phyloP scores from a whole-genome alignment of 2,888 invertebrate genomes.

The Octodonta nipae region DNA sequence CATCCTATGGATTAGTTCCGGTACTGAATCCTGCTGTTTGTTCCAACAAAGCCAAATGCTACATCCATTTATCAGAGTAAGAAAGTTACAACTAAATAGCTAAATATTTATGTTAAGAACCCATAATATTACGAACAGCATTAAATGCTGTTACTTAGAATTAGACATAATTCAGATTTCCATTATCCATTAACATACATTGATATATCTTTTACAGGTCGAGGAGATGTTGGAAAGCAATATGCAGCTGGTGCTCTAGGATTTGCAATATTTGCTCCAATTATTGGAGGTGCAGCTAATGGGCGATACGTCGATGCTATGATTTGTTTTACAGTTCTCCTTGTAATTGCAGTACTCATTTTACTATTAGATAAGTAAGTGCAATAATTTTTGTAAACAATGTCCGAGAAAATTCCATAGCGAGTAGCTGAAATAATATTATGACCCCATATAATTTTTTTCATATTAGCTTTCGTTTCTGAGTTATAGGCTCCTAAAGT shows the following conservation, averaged over 20 bases:
- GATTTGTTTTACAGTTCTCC: conserved; percentile 39
- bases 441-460: too few relatives aligned
- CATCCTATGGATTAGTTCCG: too few relatives aligned
- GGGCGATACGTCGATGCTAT: conserved; percentile 43
- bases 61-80: too few relatives aligned
- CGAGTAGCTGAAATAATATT: background rate
- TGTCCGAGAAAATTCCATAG: background rate
- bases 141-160: too few relatives aligned
- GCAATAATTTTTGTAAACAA: background rate
- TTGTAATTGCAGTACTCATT: conserved; percentile 51
- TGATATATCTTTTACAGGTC: conserved; percentile 27
- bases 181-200: background rate
- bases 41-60: too few relatives aligned
- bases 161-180: too few relatives aligned
- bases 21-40: too few relatives aligned
- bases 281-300: conserved; percentile 35
- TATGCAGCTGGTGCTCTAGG: conserved; percentile 63
- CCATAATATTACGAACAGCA: background rate
- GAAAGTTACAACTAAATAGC: too few relatives aligned
- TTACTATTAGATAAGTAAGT: conserved; percentile 43
- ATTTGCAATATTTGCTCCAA: conserved; percentile 54
- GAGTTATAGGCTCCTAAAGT: too few relatives aligned
- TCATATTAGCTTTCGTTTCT: too few relatives aligned
- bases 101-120: too few relatives aligned
- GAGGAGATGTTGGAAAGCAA: conserved; percentile 68